Conservation (phyloP, 2,113 vertebrate genomes). For the Catharus bicknelli region DNA sequence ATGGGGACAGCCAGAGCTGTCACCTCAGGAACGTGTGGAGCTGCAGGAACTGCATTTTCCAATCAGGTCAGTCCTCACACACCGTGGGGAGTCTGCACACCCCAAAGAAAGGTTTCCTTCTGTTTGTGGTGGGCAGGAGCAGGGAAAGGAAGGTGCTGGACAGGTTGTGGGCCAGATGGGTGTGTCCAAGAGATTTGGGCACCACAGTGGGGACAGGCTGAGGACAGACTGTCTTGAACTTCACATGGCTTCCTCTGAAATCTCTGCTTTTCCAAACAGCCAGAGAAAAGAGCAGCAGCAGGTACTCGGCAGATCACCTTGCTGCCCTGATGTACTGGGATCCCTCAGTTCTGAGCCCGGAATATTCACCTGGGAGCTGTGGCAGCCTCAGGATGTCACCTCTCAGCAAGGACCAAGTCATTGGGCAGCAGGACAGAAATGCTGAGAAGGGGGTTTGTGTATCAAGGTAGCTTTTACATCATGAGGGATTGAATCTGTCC, state of each 20-base stretch:
- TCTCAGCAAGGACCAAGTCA: background rate
- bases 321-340: background rate
- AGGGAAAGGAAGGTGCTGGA: background rate
- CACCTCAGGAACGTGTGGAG: fast-evolving
- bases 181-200: background rate
- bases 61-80: background rate
- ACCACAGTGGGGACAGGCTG: fast-evolving
- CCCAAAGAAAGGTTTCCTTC: background rate
- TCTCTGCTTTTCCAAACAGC: background rate
- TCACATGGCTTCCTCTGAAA: background rate
- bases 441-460: background rate
- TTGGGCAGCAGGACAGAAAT: background rate
- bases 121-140: background rate
- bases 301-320: too few relatives aligned
- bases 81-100: fast-evolving
- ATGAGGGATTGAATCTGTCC: fast-evolving
- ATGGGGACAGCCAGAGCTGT: background rate
- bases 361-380: background rate
- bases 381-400: background rate
- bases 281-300: background rate
- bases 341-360: background rate
- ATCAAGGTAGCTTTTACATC: background rate
- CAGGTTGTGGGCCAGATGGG: background rate
- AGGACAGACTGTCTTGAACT: background rate
- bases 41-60: background rate